Evolutionary conservation across 2,888 invertebrate genomes (phyloP), one percentile per base, ranked within the genome.

Genomic region (Catocala fraxini): DNA sequence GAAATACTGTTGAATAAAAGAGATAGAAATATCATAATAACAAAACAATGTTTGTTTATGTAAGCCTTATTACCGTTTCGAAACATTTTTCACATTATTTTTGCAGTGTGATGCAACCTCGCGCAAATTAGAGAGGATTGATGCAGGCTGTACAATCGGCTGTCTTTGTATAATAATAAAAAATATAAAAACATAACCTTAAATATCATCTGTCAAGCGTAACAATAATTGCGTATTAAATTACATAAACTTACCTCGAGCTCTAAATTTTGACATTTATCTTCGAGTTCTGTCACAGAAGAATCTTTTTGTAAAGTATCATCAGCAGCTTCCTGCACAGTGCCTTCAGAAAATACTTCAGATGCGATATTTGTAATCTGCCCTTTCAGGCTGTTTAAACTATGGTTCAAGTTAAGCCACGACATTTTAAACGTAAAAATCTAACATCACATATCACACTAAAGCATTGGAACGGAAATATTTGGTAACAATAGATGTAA

Each of bases 291-390:
- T 72, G 94, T 92, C 35, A 92, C 89, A 73, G 90, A 63, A 68
- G 87, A 57, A 42, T 85, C 82, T 35, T 60, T 71, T 64, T 68
- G 77, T 51, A 81, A 67, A 56, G 82, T 68, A 72, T 77, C 82
- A 66, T 84, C 86, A 42, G 66, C 82, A 60, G 74, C 68, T 77
- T 87, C 86, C 81, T 96, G 96, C 64, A 93, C 95, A 80, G 95
- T 94, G 70, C 95, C 95, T 80, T 98, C 98, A 71, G 97, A 96
- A 85, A 98, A 95, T 78, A 98, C 98, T 91, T 98, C 98, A 87
- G 97, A 97, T 63, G 98, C 98, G 82, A 98, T 97, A 93, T 95
- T 98, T 42, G 96, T 96, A 81, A 98, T 96, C 94, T 98, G 98
- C 75, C 98, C 98, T 89, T 98, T 98, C 73, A 98, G 92, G 90